Percentiles rank a stretch among this genome's conserved stretches.
Conservation (phyloP, 2,888 invertebrate species). For the Rotaria socialis region DNA sequence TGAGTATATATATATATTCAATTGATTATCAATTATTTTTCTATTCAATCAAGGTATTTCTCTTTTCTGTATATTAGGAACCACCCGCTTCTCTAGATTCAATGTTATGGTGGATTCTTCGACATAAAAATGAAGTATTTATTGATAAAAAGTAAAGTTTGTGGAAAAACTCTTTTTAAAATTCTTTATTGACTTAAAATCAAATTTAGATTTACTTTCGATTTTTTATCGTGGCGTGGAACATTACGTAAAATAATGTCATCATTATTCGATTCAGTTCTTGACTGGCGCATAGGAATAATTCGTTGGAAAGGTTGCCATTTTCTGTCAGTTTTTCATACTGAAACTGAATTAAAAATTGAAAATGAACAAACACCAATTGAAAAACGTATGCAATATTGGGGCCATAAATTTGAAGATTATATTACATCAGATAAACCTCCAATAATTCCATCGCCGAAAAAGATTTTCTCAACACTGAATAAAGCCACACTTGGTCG, state of each 20-base stretch:
- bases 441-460: constrained; percentile 5
- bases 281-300: constrained; percentile 24
- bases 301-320: constrained; percentile 31
- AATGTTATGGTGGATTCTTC: constrained; percentile 1
- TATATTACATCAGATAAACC: background rate
- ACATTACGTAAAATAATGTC: constrained; percentile 36
- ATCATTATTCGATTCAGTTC: background rate
- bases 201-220: constrained; percentile 8
- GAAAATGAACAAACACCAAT: background rate
- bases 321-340: constrained; percentile 20
- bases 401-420: constrained; percentile 36
- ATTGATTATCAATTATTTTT: too few relatives aligned
- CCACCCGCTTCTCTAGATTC: constrained; percentile 23
- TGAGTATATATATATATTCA: background rate
- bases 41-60: too few relatives aligned
- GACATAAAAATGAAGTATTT: constrained; percentile 11
- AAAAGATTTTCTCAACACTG: background rate
- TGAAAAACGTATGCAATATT: constrained; percentile 25
- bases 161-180: too few relatives aligned
- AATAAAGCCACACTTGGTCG: constrained; percentile 35
- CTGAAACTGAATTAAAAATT: constrained; percentile 1
- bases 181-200: too few relatives aligned
- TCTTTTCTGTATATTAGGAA: background rate
- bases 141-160: background rate
- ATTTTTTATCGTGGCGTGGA: constrained; percentile 19